phyloP scores from a whole-genome alignment of 2,113 vertebrate genomes.

The Microtus oregoni region DNA sequence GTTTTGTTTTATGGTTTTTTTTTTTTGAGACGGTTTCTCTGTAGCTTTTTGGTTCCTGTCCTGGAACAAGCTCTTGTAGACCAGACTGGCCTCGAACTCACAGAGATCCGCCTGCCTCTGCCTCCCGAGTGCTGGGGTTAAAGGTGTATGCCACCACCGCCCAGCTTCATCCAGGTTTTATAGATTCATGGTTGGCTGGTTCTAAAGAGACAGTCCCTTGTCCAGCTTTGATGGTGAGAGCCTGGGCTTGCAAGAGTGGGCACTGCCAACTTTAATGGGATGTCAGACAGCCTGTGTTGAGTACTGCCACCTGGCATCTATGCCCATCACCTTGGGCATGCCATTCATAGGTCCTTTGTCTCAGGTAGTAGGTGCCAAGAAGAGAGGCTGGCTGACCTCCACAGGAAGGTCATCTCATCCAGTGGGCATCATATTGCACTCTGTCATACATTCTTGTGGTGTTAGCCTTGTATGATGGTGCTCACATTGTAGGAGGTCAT shows the following conservation, averaged over 20 bases:
- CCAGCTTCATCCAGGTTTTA: too few species aligned
- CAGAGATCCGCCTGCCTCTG: too few species aligned
- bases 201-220: not conserved
- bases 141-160: too few species aligned
- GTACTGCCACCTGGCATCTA: too few species aligned
- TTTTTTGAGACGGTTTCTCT: too few species aligned
- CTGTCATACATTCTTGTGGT: not conserved
- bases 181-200: not conserved
- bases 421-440: too few species aligned
- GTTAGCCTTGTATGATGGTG: not conserved
- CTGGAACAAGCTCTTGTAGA: too few species aligned
- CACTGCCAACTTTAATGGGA: accelerated
- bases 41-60: too few species aligned
- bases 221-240: not conserved
- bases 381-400: not conserved
- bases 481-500: accelerated
- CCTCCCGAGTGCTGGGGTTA: too few species aligned
- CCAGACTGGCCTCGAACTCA: too few species aligned
- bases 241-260: accelerated
- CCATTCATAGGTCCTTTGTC: not conserved
- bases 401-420: not conserved
- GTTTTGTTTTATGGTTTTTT: too few species aligned
- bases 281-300: not conserved
- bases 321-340: not conserved
- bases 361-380: not conserved